These are phyloP conservation scores for Athene noctua DNA, from an alignment of 2,113 vertebrate genomes.

Conservation along the genomic window DNA sequence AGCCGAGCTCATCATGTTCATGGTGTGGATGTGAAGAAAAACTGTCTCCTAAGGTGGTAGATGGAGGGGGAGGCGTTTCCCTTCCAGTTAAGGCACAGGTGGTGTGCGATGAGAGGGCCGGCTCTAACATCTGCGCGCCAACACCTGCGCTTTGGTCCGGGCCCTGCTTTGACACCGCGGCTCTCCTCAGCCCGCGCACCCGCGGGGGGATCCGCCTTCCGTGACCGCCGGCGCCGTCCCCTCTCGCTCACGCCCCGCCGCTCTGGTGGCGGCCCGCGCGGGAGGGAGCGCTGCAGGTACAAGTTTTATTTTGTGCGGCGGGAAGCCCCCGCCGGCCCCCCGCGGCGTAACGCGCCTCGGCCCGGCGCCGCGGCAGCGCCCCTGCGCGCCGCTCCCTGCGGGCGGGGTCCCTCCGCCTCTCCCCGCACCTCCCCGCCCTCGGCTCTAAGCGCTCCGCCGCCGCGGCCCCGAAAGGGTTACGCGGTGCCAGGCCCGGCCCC, in stretches of 20 bases:
- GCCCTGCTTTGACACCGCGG: background rate
- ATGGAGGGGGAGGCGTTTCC: background rate
- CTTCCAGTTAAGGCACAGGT: background rate
- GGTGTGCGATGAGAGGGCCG: background rate
- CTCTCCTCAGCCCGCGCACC: no score
- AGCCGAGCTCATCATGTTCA: background rate
- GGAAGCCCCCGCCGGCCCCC: background rate
- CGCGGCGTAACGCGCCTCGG: background rate
- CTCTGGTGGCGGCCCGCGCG: background rate
- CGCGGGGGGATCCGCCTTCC: background rate
- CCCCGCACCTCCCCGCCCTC: no score
- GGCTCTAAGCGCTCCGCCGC: background rate
- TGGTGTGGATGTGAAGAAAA: accelerated
- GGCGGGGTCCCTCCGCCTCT: no score
- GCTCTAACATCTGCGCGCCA: background rate
- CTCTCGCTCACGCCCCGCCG: accelerated
- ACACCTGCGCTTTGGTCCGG: background rate
- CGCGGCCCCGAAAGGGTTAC: constrained; percentile 64
- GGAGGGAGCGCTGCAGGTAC: background rate
- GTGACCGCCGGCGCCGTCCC: accelerated
- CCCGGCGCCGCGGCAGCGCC: background rate
- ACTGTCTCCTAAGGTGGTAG: background rate
- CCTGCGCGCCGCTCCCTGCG: no score
- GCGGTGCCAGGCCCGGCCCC: constrained; percentile 69
- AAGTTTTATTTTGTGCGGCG: background rate